Conservation (phyloP, 2,797 vertebrate genomes). For the Tympanoctomys barrerae region DNA sequence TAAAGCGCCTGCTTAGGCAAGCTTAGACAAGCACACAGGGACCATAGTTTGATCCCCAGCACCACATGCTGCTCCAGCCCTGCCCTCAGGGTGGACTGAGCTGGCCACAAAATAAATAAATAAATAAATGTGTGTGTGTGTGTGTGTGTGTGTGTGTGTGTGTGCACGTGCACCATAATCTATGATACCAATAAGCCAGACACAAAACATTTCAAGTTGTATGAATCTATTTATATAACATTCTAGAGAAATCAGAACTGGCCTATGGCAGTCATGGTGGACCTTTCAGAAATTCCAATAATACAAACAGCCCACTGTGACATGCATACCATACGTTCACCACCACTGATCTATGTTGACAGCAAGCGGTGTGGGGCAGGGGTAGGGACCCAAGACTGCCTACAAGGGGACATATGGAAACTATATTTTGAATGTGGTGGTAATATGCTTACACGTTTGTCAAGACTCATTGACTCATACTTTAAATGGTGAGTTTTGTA, state of each 20-base stretch:
- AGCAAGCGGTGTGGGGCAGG: not conserved
- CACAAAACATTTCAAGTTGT: not conserved
- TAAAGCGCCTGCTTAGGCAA: no score
- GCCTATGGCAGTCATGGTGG: not conserved
- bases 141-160: no score
- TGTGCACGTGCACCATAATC: not conserved
- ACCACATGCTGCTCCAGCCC: no score
- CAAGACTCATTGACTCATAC: not conserved
- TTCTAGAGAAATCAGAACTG: conserved; percentile 37
- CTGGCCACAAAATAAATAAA: no score
- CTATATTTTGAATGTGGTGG: not conserved
- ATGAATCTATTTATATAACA: not conserved
- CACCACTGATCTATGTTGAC: not conserved
- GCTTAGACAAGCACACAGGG: no score
- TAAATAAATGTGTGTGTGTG: no score
- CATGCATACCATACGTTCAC: no score
- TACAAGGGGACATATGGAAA: not conserved
- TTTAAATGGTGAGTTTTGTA: not conserved
- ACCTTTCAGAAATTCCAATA: not conserved
- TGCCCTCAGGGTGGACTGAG: no score
- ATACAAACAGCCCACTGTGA: not conserved
- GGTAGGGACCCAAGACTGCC: not conserved
- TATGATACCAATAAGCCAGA: not conserved
- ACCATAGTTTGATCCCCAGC: no score
- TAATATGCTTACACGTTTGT: not conserved